Percentiles rank a stretch among this genome's conserved stretches.
These are phyloP conservation scores for Scatophagus argus DNA, from an alignment of 2,113 vertebrate species.

Conservation along the genomic window DNA sequence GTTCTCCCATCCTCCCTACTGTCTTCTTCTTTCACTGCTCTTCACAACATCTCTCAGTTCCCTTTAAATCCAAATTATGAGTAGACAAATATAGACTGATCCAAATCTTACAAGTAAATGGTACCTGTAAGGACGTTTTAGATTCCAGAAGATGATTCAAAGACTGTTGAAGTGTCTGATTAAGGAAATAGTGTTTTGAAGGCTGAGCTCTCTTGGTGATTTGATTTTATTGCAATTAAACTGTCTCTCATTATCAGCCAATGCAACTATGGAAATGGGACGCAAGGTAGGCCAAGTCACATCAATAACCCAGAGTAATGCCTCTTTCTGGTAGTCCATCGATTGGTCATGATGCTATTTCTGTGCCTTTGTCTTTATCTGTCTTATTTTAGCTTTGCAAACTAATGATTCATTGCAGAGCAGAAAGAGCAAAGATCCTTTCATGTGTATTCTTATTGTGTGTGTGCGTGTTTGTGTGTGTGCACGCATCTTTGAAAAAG, in stretches of 20 bases:
- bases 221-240: constrained; percentile 35
- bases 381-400: constrained; percentile 71
- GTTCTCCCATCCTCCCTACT: constrained; percentile 4
- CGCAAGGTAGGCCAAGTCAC: constrained; percentile 36
- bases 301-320: constrained; percentile 66
- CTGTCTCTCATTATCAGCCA: neutral
- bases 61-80: constrained; percentile 14
- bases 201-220: neutral
- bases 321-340: constrained; percentile 53
- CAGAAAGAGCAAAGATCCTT: constrained; percentile 57
- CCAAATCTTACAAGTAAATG: constrained; percentile 9
- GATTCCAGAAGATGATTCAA: constrained; percentile 2
- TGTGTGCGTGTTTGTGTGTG: neutral
- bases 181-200: constrained; percentile 15
- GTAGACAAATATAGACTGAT: neutral
- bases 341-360: constrained; percentile 71
- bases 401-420: constrained; percentile 64
- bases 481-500: constrained; percentile 45
- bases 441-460: constrained; percentile 41
- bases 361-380: constrained; percentile 58
- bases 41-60: neutral
- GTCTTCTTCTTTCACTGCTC: neutral
- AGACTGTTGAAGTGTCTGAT: constrained; percentile 15
- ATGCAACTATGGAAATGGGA: constrained; percentile 17
- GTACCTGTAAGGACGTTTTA: neutral